Evolutionary conservation across 1,140 invertebrate species (phyloP).

Genomic region (Calephelis nemesis): DNA sequence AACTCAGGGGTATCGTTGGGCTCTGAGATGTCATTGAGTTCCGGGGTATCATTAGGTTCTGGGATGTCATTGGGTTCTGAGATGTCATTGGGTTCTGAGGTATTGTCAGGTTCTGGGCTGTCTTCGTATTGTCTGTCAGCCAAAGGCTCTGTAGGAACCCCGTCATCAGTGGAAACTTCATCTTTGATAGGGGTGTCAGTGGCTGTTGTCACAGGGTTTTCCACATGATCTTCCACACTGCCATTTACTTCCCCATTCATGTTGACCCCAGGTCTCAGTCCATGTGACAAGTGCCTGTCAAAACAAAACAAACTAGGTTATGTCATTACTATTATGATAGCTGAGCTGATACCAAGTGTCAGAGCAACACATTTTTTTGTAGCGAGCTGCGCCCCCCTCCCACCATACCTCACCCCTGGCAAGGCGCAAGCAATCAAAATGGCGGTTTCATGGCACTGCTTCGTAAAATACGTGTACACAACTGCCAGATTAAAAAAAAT

Average conservation of each 20-base stretch:
- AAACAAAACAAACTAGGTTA: constrained; percentile 55
- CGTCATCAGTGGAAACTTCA: constrained; percentile 6
- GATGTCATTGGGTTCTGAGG: neutral
- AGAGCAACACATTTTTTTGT: constrained; percentile 65
- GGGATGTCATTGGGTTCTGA: neutral
- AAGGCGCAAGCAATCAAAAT: constrained; percentile 71
- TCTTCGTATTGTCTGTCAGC: neutral
- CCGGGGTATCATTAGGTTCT: neutral
- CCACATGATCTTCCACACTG: constrained; percentile 49
- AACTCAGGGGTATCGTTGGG: neutral
- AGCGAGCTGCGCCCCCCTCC: constrained; percentile 49
- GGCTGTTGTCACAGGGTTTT: constrained; percentile 33
- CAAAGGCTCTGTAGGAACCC: neutral
- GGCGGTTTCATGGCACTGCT: constrained; percentile 65
- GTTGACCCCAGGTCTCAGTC: constrained; percentile 48
- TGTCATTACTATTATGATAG: constrained; percentile 41
- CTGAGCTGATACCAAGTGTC: constrained; percentile 44
- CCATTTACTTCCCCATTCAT: constrained; percentile 66
- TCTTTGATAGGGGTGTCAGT: constrained; percentile 8
- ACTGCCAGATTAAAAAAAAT: constrained; percentile 32
- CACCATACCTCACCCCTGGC: constrained; percentile 49
- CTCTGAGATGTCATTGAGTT: neutral
- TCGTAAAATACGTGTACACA: constrained; percentile 57
- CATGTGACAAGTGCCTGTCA: constrained; percentile 57
- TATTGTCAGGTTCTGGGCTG: neutral